Evolutionary conservation across 2,113 vertebrate species (phyloP).

Genomic region (Miniopterus natalensis): DNA sequence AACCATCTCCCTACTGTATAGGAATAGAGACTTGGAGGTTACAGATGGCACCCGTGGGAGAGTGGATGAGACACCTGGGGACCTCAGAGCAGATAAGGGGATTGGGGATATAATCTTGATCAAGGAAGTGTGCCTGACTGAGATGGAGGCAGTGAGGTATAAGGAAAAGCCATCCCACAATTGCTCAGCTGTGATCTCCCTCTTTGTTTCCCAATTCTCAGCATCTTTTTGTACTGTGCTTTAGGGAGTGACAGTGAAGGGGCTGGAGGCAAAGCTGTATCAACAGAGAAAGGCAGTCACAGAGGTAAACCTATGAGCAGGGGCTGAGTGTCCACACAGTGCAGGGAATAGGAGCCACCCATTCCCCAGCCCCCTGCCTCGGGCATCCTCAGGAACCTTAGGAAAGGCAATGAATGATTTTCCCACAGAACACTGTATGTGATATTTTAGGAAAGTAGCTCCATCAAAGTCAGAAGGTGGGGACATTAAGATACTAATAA

Average conservation of each 20-base stretch:
- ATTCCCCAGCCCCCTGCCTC: neutral
- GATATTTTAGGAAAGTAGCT: neutral
- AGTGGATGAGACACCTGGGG: accelerated
- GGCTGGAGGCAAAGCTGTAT: neutral
- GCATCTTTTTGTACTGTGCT: neutral
- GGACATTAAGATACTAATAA: neutral
- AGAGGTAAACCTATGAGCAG: neutral
- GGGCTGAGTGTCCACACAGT: neutral
- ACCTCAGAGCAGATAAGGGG: neutral
- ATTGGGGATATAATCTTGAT: neutral
- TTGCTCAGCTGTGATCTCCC: neutral
- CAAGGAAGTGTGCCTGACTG: neutral
- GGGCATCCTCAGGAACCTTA: neutral
- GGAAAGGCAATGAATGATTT: neutral
- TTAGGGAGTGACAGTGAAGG: neutral
- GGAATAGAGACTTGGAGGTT: neutral
- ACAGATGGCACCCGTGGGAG: neutral
- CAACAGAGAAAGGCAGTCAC: neutral
- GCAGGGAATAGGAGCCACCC: neutral
- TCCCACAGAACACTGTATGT: neutral
- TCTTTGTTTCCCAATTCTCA: neutral
- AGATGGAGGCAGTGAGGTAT: neutral
- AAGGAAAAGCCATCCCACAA: neutral
- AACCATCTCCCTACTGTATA: neutral
- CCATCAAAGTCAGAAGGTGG: neutral